Conservation (phyloP, 2,113 vertebrate species). For the Sclerurus mexicanus region DNA sequence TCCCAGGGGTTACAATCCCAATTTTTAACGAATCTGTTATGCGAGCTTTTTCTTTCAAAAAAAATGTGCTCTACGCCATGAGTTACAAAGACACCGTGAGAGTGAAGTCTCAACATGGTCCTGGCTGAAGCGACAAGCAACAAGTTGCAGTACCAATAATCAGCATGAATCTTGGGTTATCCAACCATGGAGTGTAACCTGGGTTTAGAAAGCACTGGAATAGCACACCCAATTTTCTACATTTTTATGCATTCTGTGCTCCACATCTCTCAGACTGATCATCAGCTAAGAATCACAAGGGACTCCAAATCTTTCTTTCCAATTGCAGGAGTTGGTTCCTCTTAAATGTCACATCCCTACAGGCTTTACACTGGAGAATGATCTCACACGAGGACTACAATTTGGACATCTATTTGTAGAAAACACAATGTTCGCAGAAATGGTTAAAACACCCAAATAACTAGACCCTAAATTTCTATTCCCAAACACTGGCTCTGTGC, state of each 20-base stretch:
- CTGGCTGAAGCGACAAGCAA: neutral
- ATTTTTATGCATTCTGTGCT: neutral
- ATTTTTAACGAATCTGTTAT: neutral
- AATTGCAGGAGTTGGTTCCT: neutral
- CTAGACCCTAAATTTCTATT: neutral
- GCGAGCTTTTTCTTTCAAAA: neutral
- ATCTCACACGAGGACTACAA: neutral
- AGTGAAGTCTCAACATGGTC: rapidly evolving
- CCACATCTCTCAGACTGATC: neutral
- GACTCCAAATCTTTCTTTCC: neutral
- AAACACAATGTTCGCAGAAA: neutral
- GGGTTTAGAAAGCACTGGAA: neutral
- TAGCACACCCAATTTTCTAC: rapidly evolving
- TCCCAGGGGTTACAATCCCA: neutral
- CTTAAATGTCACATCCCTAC: neutral
- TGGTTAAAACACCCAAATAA: neutral
- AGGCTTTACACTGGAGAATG: neutral
- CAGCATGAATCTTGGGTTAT: neutral
- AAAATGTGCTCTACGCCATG: rapidly evolving
- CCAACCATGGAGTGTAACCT: neutral
- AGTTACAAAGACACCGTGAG: neutral
- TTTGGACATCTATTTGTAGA: neutral
- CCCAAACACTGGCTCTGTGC: neutral
- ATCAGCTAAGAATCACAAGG: rapidly evolving
- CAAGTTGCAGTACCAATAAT: too few relatives aligned